Percentiles rank a stretch among this genome's conserved stretches.
phyloP scores from a whole-genome alignment of 1,140 invertebrate genomes.

The Euwallacea fornicatus region DNA sequence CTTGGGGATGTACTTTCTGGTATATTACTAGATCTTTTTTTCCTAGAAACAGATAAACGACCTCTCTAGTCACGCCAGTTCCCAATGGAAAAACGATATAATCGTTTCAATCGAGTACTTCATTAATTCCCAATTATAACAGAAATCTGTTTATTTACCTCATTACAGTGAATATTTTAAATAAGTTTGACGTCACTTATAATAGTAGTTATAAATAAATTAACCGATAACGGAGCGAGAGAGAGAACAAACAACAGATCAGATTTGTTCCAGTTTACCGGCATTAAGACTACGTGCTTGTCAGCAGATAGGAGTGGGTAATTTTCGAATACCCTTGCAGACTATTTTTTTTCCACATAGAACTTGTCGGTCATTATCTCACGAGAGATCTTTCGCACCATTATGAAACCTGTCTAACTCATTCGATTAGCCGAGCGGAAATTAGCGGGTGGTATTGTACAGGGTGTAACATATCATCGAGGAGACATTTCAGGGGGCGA shows the following conservation, averaged over 20 bases:
- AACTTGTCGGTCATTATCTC: neutral
- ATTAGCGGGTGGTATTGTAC: no score
- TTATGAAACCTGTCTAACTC: neutral
- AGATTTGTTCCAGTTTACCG: neutral
- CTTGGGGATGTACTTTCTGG: no score
- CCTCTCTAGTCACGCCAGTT: no score
- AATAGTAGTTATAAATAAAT: neutral
- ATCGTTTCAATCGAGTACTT: no score
- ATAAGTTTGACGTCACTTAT: neutral
- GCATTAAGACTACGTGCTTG: constrained; percentile 2
- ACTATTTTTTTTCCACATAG: neutral
- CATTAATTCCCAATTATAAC: no score
- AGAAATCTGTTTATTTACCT: no score
- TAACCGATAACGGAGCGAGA: neutral
- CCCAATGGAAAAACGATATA: no score
- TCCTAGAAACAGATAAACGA: no score
- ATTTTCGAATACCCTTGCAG: neutral
- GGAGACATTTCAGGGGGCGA: no score
- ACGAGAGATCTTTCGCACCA: neutral
- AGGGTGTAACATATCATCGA: no score
- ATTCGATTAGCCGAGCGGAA: neutral
- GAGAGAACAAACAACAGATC: neutral
- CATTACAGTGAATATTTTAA: neutral
- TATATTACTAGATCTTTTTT: no score
- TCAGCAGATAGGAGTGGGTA: neutral